A percentile compares a stretch with the other conserved stretches of the same genome.
Evolutionary conservation across 2,888 invertebrate genomes (phyloP).

Genomic region (Nomada hirtipes): DNA sequence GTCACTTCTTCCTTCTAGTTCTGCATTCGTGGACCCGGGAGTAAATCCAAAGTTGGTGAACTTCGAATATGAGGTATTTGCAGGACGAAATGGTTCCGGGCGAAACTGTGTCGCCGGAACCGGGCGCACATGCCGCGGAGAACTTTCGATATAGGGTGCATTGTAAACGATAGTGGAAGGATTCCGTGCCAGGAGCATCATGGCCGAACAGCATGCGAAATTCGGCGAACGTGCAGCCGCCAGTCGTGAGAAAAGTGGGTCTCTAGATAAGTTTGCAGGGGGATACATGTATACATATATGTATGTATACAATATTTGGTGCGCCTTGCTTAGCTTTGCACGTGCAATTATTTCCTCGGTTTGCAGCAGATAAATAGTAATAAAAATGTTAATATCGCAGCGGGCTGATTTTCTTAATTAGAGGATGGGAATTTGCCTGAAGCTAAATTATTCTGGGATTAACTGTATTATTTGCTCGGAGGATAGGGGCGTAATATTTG

Average conservation of each 20-base stretch:
- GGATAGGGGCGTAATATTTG: too few species aligned
- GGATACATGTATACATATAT: not conserved
- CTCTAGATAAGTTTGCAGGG: not conserved
- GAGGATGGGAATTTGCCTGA: not conserved
- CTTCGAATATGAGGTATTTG: constrained; percentile 64
- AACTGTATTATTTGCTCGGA: not conserved
- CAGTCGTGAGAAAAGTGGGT: constrained; percentile 26
- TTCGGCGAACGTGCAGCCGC: constrained; percentile 40
- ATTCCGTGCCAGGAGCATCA: constrained; percentile 41
- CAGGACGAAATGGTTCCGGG: constrained; percentile 40
- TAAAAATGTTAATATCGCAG: not conserved
- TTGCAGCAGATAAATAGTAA: not conserved
- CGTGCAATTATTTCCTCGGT: not conserved
- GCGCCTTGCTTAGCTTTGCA: not conserved
- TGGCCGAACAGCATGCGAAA: constrained; percentile 32
- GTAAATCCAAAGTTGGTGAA: constrained; percentile 60
- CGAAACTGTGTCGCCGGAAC: constrained; percentile 59
- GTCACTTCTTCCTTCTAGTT: constrained; percentile 64
- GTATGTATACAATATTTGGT: too few species aligned
- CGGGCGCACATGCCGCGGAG: constrained; percentile 41
- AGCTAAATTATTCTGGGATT: not conserved
- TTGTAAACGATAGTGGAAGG: constrained; percentile 50
- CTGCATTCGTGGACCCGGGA: constrained; percentile 49
- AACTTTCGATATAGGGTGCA: constrained; percentile 54
- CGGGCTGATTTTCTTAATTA: not conserved